Evolutionary conservation across 2,113 vertebrate genomes (phyloP).

Genomic region (Lampris megalopsis): DNA sequence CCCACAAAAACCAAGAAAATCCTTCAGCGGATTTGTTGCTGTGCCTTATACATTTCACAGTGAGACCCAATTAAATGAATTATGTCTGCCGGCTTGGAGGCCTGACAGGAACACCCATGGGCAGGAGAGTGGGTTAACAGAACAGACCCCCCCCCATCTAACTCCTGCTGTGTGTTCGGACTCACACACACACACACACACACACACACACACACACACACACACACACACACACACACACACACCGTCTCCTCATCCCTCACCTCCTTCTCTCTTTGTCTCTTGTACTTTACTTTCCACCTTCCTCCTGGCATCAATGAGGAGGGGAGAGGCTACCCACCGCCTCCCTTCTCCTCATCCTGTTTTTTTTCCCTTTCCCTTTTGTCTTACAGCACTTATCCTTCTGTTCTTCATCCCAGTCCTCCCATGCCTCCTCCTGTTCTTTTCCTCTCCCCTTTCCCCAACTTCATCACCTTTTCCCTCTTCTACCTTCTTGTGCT

Average conservation of each 20-base stretch:
- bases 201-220: too few relatives aligned
- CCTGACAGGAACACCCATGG: constrained; percentile 69
- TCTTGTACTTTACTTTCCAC: constrained; percentile 31
- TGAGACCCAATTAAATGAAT: constrained; percentile 76
- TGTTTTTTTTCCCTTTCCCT: neutral
- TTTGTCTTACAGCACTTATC: too few relatives aligned
- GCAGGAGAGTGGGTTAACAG: constrained; percentile 34
- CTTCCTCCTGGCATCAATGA: constrained; percentile 2
- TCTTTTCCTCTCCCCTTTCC: neutral
- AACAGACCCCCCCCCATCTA: neutral
- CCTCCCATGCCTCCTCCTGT: neutral
- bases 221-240: too few relatives aligned
- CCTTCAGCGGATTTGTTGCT: constrained; percentile 32
- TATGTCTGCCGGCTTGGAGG: constrained; percentile 67
- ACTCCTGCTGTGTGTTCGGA: constrained; percentile 18
- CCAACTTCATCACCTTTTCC: neutral
- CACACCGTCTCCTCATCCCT: constrained; percentile 6
- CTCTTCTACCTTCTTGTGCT: neutral
- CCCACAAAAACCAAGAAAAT: constrained; percentile 35
- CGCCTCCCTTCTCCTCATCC: neutral
- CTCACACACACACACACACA: neutral
- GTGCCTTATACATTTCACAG: constrained; percentile 40
- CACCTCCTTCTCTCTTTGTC: constrained; percentile 35
- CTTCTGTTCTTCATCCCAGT: too few relatives aligned
- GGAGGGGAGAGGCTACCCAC: constrained; percentile 13